Percentiles rank a stretch among this genome's conserved stretches.
These are phyloP conservation scores for Lydus trimaculatus DNA, from an alignment of 2,888 invertebrate species.

Conservation along the genomic window DNA sequence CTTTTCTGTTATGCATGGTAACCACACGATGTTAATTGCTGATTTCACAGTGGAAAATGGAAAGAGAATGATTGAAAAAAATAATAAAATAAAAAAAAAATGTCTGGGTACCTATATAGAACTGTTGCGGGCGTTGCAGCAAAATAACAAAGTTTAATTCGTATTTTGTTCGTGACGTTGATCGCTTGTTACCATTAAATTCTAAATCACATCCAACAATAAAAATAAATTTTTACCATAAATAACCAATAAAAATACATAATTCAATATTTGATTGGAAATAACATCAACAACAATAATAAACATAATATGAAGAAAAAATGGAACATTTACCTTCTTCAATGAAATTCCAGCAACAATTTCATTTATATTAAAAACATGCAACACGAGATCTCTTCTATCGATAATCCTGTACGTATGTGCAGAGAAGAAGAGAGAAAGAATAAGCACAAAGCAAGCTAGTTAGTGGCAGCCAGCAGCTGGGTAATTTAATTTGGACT, in stretches of 20 bases:
- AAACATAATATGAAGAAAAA: not conserved
- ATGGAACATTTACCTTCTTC: not conserved
- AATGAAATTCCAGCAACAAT: not conserved
- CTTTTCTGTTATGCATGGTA: not conserved
- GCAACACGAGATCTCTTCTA: constrained; percentile 12
- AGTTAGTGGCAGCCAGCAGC: constrained; percentile 36
- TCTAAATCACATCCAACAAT: constrained; percentile 33
- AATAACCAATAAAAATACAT: constrained; percentile 37
- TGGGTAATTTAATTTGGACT: constrained; percentile 42
- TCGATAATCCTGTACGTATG: constrained; percentile 17
- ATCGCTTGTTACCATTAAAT: constrained; percentile 41
- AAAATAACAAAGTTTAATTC: constrained; percentile 7
- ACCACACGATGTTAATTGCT: not conserved
- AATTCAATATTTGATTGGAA: constrained; percentile 35
- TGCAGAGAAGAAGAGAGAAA: constrained; percentile 16
- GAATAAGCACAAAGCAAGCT: constrained; percentile 34
- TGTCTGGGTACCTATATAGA: not conserved
- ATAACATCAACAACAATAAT: not conserved
- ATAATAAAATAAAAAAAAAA: not conserved
- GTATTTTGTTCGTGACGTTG: constrained; percentile 42
- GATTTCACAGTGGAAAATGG: not conserved
- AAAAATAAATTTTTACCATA: constrained; percentile 43
- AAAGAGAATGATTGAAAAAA: not conserved
- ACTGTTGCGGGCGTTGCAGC: constrained; percentile 3
- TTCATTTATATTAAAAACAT: constrained; percentile 11